Conservation (phyloP, 2,113 vertebrate genomes). For the Uropsilus gracilis region DNA sequence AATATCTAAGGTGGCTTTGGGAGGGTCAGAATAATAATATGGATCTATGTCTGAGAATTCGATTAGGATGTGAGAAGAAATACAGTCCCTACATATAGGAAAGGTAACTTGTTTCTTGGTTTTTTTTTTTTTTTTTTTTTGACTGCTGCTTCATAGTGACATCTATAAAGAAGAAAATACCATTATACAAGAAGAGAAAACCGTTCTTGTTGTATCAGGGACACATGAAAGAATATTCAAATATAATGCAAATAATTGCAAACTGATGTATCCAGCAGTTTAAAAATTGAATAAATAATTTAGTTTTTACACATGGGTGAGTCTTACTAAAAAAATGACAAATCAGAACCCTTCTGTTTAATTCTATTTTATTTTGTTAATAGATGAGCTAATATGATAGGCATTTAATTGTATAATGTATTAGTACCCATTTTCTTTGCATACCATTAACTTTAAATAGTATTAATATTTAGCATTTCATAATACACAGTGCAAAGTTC, state of each 20-base stretch:
- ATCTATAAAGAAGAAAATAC: slow-evolving; percentile 57
- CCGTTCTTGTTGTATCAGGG: slow-evolving; percentile 79
- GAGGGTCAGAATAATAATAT: not conserved
- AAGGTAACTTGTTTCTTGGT: not conserved
- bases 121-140: too few species aligned
- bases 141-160: not conserved
- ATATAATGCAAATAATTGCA: slow-evolving; percentile 87
- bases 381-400: slow-evolving; percentile 89
- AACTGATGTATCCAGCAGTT: slow-evolving; percentile 83
- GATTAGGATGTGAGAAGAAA: not conserved
- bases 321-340: slow-evolving; percentile 84
- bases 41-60: not conserved
- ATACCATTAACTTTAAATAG: slow-evolving; percentile 89
- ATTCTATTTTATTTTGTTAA: slow-evolving; percentile 88
- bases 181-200: slow-evolving; percentile 67
- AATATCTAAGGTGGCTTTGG: not conserved
- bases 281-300: slow-evolving; percentile 86
- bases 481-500: slow-evolving; percentile 85
- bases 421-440: slow-evolving; percentile 89
- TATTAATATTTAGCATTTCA: slow-evolving; percentile 89
- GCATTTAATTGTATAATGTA: slow-evolving; percentile 89
- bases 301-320: slow-evolving; percentile 86
- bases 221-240: slow-evolving; percentile 84
- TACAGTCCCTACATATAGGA: not conserved
- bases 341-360: slow-evolving; percentile 85